Conservation (phyloP, 2,113 vertebrate species). For the Chionomys nivalis region DNA sequence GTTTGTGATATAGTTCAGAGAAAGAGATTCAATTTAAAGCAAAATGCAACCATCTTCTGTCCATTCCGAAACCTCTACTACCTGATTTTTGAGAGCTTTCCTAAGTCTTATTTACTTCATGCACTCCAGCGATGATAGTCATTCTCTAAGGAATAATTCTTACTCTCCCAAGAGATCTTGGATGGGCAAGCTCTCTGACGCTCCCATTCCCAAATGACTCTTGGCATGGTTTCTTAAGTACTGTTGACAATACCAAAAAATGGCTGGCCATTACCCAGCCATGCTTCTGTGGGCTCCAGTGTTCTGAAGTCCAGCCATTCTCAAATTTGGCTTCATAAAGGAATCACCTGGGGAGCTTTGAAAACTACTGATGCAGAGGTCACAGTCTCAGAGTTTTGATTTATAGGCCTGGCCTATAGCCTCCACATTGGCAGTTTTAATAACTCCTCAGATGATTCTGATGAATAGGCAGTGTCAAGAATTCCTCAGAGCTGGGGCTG, state of each 20-base stretch:
- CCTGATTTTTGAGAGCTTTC: not conserved
- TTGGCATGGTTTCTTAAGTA: not conserved
- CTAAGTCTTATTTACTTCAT: slow-evolving; percentile 13
- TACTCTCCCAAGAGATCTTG: slow-evolving; percentile 13
- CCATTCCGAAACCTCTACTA: not conserved
- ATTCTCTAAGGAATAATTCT: slow-evolving; percentile 8
- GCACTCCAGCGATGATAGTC: not conserved
- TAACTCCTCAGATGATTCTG: slow-evolving; percentile 41
- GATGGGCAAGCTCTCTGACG: not conserved
- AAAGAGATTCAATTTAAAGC: not conserved
- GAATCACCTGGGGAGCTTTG: slow-evolving; percentile 15
- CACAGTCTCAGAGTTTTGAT: not conserved
- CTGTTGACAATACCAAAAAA: not conserved
- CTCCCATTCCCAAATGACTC: not conserved
- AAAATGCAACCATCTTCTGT: not conserved
- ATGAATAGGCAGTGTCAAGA: not conserved
- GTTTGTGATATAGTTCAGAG: not conserved
- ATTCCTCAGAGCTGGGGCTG: slow-evolving; percentile 19
- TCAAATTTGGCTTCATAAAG: not conserved
- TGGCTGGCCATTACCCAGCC: not conserved
- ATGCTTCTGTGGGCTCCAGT: not conserved
- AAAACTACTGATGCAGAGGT: not conserved
- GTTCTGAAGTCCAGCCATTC: not conserved
- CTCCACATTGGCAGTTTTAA: not conserved
- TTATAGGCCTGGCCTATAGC: not conserved